phyloP scores from a whole-genome alignment of 1,140 invertebrate species.

The Ladona fulva region DNA sequence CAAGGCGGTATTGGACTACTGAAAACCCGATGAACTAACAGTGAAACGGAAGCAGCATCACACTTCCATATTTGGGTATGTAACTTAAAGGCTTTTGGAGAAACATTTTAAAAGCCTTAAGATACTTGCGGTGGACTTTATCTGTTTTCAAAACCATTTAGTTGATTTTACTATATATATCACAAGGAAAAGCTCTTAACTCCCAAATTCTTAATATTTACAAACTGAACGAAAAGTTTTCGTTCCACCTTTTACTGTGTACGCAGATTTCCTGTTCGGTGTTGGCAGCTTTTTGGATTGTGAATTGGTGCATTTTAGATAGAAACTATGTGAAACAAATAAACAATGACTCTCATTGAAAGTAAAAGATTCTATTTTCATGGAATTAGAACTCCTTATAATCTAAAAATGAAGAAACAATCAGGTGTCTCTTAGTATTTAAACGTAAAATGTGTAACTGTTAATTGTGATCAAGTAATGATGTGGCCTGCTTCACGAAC shows the following conservation, averaged over 20 bases:
- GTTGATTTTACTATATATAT: too few relatives aligned
- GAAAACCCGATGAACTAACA: background rate
- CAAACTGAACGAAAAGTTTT: background rate
- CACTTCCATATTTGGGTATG: slow-evolving; percentile 9
- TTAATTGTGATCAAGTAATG: too few relatives aligned
- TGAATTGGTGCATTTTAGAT: background rate
- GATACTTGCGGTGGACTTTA: too few relatives aligned
- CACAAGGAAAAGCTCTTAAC: background rate
- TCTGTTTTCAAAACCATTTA: too few relatives aligned
- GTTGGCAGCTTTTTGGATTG: background rate
- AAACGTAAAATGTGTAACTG: too few relatives aligned
- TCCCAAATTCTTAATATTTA: background rate
- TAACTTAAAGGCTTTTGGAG: background rate
- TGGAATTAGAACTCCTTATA: too few relatives aligned
- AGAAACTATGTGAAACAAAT: too few relatives aligned
- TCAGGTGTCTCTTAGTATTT: too few relatives aligned
- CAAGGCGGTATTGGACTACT: background rate
- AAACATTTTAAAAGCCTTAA: background rate
- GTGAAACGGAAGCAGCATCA: slow-evolving; percentile 7
- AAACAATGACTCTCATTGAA: too few relatives aligned
- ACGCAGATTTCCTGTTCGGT: background rate
- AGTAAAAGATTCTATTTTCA: too few relatives aligned
- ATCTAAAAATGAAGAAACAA: too few relatives aligned
- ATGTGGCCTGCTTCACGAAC: too few relatives aligned
- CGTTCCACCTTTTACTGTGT: background rate